Percentiles rank a stretch among this genome's conserved stretches.
Evolutionary conservation across 2,888 invertebrate species (phyloP).

Genomic region (Sphecodes monilicornis): DNA sequence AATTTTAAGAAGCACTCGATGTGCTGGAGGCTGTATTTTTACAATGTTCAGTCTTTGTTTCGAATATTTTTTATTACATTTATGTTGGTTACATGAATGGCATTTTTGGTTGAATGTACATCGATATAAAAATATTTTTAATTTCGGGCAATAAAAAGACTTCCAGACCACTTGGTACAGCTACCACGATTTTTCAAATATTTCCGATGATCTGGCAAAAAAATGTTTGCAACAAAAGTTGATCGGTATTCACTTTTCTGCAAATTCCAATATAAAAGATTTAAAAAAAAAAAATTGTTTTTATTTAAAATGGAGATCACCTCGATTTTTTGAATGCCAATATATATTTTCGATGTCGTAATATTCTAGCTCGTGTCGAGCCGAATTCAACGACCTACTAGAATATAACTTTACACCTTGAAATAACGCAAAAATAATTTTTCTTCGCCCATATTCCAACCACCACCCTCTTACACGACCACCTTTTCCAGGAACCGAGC

Average conservation of each 20-base stretch:
- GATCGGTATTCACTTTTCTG: background rate
- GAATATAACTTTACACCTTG: background rate
- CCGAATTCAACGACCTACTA: no score
- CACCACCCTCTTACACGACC: slow-evolving; percentile 4
- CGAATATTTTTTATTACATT: background rate
- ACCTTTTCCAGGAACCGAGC: background rate
- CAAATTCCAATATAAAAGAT: background rate
- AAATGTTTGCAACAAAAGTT: background rate
- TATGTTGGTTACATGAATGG: background rate
- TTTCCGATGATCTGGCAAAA: background rate
- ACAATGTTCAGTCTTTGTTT: background rate
- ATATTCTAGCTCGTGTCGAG: no score
- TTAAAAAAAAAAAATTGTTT: background rate
- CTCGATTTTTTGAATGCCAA: background rate
- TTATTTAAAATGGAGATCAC: background rate
- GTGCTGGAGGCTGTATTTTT: background rate
- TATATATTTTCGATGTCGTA: background rate
- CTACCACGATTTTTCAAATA: background rate
- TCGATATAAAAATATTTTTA: background rate
- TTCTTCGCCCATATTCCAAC: slow-evolving; percentile 21
- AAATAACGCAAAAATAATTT: background rate
- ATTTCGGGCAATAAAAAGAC: background rate
- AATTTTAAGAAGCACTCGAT: background rate
- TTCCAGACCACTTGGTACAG: background rate
- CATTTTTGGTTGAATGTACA: background rate